These are phyloP conservation scores for Chloroclysta siterata DNA, from an alignment of 2,888 invertebrate genomes.

Conservation along the genomic window DNA sequence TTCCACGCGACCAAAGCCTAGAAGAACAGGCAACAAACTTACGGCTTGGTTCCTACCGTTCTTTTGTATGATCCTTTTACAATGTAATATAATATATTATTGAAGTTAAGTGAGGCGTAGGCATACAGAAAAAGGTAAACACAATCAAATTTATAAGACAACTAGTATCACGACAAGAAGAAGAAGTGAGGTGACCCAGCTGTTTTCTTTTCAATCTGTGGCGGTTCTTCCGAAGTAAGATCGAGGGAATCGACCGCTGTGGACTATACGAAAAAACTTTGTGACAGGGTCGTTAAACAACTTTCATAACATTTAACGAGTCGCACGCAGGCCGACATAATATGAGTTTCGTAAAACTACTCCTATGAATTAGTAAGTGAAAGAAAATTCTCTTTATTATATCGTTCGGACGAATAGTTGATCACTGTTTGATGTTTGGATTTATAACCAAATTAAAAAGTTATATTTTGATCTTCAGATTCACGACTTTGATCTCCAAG, in stretches of 20 bases:
- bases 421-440: not conserved
- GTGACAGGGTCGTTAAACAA: constrained; percentile 42
- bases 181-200: constrained; percentile 5
- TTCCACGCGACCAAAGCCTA: no score
- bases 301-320: constrained; percentile 47
- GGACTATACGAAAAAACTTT: constrained; percentile 43
- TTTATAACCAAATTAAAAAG: not conserved
- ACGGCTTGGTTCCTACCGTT: no score
- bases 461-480: not conserved
- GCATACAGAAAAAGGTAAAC: no score
- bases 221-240: constrained; percentile 18
- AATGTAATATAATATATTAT: no score
- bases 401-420: not conserved
- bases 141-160: no score
- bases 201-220: constrained; percentile 9
- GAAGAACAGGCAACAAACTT: no score
- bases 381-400: constrained; percentile 14
- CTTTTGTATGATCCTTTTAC: no score
- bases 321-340: constrained; percentile 25
- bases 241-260: constrained; percentile 35
- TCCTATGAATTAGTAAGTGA: constrained; percentile 34
- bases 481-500: no score
- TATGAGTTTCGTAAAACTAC: constrained; percentile 33
- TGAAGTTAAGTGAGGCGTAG: no score
- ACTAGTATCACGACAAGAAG: no score